Percentiles rank a stretch among this genome's conserved stretches.
Conservation (phyloP, 2,797 vertebrate genomes). For the Girardinus metallicus region DNA sequence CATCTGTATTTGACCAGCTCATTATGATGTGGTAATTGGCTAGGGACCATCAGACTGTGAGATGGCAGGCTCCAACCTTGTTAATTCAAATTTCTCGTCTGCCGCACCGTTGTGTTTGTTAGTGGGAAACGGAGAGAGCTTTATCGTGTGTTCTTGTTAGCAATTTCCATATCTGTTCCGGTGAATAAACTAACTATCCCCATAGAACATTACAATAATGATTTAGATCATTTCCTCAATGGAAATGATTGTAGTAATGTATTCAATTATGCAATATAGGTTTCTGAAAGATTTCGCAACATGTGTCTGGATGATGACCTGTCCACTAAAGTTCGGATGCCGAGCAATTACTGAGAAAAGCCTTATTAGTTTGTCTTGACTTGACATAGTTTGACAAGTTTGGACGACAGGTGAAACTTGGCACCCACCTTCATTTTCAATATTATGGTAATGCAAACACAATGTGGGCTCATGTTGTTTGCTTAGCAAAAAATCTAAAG, state of each 20-base stretch:
- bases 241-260: slow-evolving; percentile 23
- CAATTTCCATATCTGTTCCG: slow-evolving; percentile 35
- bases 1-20: slow-evolving; percentile 67
- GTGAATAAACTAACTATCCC: slow-evolving; percentile 46
- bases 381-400: neutral
- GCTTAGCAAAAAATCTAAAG: neutral
- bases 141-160: slow-evolving; percentile 21
- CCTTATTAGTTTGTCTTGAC: neutral
- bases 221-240: slow-evolving; percentile 45
- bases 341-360: neutral
- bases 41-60: slow-evolving; percentile 67
- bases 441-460: neutral
- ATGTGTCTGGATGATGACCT: slow-evolving; percentile 5
- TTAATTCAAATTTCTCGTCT: slow-evolving; percentile 62
- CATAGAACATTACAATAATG: slow-evolving; percentile 40
- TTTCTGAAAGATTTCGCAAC: slow-evolving; percentile 7
- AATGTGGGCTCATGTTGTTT: neutral
- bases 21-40: slow-evolving; percentile 75
- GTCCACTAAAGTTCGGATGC: neutral
- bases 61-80: slow-evolving; percentile 60
- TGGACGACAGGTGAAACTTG: neutral
- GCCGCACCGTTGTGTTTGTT: slow-evolving; percentile 37
- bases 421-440: neutral
- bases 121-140: slow-evolving; percentile 9
- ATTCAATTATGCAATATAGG: slow-evolving; percentile 29